Evolutionary conservation across 2,797 vertebrate species (phyloP), one percentile per base, ranked within the genome.

Genomic region (Acipenser oxyrinchus): DNA sequence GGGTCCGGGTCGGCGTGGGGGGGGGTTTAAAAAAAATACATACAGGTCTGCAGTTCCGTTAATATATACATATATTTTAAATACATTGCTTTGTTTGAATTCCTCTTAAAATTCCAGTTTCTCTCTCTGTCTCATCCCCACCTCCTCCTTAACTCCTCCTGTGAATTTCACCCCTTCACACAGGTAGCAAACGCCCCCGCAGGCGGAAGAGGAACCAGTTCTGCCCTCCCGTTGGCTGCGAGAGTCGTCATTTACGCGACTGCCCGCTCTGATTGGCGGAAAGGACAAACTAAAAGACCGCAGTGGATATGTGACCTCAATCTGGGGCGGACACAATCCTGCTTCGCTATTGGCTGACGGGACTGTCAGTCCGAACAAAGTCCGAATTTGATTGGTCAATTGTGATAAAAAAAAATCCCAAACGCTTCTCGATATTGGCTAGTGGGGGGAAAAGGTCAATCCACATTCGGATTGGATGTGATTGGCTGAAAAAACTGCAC

Each of bases 121-220:
- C 57, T 73, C 57, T 73, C 15, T 18, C 15, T 18, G 15, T 18
- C 69, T 67, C 70, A 11, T 7, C 4, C 61, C 37, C 74, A 64
- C 73, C 74, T 72, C 51, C 66, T 6, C 12, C 15, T 18, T 66
- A 77, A 76, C 73, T 83, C 76, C 72, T 74, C 73, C 74, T 75
- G 67, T 76, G 69, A 68, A 73, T 70, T 72, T 68, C 68, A 57
- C 70, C 75, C 73, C 77, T 79, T 79, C 72, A 77, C 79, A 81
- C 78, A 76, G 79, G 81, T 77, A 82, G 78, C 73, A 78, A 78
- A 78, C 76, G 66, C 73, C 75, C 73, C 61, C 70, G 9, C 53
- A 63, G 77, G 73, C 73, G 81, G 81, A 82, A 79, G 74, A 63
- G 60, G 69, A 74, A 23, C 6, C 11, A 10, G 65, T 9, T 1